phyloP scores from a whole-genome alignment of 2,797 vertebrate genomes.

The Nyctalus aviator region DNA sequence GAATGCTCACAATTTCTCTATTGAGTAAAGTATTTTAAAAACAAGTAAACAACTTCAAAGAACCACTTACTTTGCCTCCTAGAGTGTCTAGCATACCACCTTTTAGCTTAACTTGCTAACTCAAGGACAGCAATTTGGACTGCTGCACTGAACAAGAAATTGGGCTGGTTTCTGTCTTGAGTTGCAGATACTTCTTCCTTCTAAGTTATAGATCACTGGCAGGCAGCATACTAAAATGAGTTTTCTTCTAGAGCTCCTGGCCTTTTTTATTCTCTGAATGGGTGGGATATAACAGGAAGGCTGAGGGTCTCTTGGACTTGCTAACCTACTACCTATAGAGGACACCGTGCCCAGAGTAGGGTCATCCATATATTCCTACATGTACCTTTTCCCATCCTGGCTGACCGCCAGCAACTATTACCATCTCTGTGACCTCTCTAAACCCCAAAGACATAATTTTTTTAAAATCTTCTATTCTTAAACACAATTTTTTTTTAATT shows the following conservation, averaged over 20 bases:
- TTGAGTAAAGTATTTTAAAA: conserved; percentile 73
- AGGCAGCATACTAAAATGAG: conserved; percentile 85
- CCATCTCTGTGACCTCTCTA: not conserved
- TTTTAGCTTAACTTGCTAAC: conserved; percentile 28
- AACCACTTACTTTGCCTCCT: conserved; percentile 37
- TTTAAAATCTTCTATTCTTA: not conserved
- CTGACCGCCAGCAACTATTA: not conserved
- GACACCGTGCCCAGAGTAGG: not conserved
- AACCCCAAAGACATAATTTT: conserved; percentile 3
- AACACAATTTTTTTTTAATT: too few relatives aligned
- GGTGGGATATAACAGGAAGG: not conserved
- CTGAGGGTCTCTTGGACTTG: accelerated
- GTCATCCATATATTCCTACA: not conserved
- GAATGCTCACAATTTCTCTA: conserved; percentile 63
- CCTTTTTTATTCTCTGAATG: not conserved
- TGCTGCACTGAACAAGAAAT: not conserved
- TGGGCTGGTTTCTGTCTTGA: not conserved
- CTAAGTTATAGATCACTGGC: conserved; percentile 89
- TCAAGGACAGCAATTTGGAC: conserved; percentile 6
- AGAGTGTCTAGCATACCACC: not conserved
- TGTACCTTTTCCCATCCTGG: not conserved
- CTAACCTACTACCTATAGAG: not conserved
- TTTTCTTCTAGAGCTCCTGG: conserved; percentile 76
- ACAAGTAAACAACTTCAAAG: conserved; percentile 69
- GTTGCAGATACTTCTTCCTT: conserved; percentile 83